Evolutionary conservation across 2,113 vertebrate species (phyloP), one percentile per base, ranked within the genome.

Genomic region (Amphiprion ocellaris): DNA sequence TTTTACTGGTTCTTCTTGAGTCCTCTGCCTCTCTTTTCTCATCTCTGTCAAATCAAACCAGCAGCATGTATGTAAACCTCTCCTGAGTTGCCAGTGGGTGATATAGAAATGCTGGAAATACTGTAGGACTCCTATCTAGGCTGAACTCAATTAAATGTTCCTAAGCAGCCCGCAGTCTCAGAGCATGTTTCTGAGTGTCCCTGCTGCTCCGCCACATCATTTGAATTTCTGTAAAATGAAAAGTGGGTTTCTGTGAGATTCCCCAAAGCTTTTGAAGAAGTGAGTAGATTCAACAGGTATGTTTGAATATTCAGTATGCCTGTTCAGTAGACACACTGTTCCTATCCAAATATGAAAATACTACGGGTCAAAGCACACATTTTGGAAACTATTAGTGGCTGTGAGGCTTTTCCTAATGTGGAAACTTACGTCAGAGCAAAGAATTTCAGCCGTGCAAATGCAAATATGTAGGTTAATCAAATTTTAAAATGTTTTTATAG

Each of bases 91-190:
- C 47, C 55, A 47, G 26, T 54, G 24, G 58, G 55, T 68, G 12
- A 26, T 37, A 56, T 46, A 55, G 54, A 79, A 39, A 77, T 69
- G 52, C 19, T 30, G 19, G 47, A 63, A 47, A 66, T 41, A 39
- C n/a, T 26, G 24, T 24, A 49, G 0, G 14, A 78, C 54, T 78
- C 28, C 78, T 66, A 73, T 70, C 55, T 47, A 44, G 50, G 47
- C 46, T 66, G 37, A 81, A 49, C 65, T 75, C 63, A 69, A 63
- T 83, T 77, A 79, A 70, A 78, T 69, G 59, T 75, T 85, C 69
- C 53, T 50, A 79, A 62, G 11, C 37, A 53, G 60, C 55, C 47
- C 10, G 2, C 17, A 54, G 55, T 62, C 33, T 62, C 55, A 10
- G 52, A 74, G 55, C 46, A 37, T 16, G 61, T 68, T 53, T 37